A percentile compares a stretch with the other conserved stretches of the same genome.
Evolutionary conservation across 2,113 vertebrate species (phyloP).

Genomic region (Climacteris rufus): DNA sequence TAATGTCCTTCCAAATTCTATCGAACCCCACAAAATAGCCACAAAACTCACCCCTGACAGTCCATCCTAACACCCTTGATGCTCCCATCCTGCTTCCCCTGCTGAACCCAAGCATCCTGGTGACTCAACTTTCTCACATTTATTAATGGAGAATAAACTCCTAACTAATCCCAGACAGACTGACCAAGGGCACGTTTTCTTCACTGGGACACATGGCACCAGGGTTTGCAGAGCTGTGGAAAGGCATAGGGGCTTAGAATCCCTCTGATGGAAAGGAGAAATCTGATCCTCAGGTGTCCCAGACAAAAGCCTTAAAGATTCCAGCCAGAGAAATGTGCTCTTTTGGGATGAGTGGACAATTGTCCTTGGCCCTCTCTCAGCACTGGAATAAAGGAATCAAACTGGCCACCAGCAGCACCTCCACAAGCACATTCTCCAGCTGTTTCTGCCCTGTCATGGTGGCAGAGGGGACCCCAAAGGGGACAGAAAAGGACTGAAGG

Average conservation of each 20-base stretch:
- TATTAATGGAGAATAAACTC: background rate
- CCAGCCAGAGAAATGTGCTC: background rate
- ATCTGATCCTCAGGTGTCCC: background rate
- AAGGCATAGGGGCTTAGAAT: background rate
- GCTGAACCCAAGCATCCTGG: background rate
- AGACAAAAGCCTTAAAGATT: background rate
- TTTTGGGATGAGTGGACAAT: background rate
- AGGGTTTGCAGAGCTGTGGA: background rate
- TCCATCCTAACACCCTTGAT: rapidly evolving
- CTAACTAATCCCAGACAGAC: rapidly evolving
- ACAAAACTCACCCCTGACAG: background rate
- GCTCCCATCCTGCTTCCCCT: background rate
- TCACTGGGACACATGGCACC: background rate
- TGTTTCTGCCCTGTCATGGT: rapidly evolving
- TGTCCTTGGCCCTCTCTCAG: background rate
- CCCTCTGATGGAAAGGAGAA: background rate
- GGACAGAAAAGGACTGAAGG: background rate
- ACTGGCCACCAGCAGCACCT: background rate
- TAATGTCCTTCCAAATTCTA: background rate
- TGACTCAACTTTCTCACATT: background rate
- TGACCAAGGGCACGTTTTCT: background rate
- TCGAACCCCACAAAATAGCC: background rate
- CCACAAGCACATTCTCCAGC: background rate
- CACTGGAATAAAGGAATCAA: background rate
- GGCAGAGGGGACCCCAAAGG: background rate